Evolutionary conservation across 2,797 vertebrate genomes (phyloP).

Genomic region (Siniperca undulata): DNA sequence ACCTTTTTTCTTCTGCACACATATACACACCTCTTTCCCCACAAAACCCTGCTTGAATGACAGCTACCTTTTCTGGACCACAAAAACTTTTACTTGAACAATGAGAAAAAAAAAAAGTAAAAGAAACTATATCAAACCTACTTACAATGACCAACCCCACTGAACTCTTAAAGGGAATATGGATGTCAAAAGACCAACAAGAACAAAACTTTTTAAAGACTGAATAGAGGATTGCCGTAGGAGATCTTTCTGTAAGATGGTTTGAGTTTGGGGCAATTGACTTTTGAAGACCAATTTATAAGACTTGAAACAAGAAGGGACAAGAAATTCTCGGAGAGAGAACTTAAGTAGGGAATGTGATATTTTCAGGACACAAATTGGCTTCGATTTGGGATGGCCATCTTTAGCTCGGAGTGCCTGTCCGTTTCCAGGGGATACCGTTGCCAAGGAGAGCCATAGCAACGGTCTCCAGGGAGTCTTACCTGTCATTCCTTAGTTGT

Average conservation of each 20-base stretch:
- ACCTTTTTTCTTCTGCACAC: conserved; percentile 78
- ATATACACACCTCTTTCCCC: conserved; percentile 72
- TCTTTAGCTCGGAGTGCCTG: conserved; percentile 95
- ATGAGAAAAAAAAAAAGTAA: conserved; percentile 55
- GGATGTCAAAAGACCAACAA: conserved; percentile 77
- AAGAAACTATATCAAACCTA: conserved; percentile 67
- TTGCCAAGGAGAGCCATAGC: conserved; percentile 91
- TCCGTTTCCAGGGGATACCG: conserved; percentile 92
- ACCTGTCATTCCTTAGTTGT: conserved; percentile 99
- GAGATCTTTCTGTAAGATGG: conserved; percentile 75
- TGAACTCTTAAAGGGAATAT: conserved; percentile 74
- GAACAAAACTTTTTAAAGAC: conserved; percentile 78
- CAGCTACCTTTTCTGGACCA: conserved; percentile 82
- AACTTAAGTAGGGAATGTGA: conserved; percentile 82
- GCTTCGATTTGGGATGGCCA: conserved; percentile 88
- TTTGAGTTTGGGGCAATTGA: conserved; percentile 74
- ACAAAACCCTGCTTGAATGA: conserved; percentile 80
- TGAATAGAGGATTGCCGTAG: conserved; percentile 77
- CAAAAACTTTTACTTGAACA: conserved; percentile 78
- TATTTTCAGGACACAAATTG: conserved; percentile 88
- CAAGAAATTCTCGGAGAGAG: conserved; percentile 82
- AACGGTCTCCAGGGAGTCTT: conserved; percentile 93
- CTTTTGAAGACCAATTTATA: conserved; percentile 83
- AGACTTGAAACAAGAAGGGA: conserved; percentile 84
- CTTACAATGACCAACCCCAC: conserved; percentile 75